phyloP scores from a whole-genome alignment of 2,113 vertebrate species.

The Oostethus manadensis region DNA sequence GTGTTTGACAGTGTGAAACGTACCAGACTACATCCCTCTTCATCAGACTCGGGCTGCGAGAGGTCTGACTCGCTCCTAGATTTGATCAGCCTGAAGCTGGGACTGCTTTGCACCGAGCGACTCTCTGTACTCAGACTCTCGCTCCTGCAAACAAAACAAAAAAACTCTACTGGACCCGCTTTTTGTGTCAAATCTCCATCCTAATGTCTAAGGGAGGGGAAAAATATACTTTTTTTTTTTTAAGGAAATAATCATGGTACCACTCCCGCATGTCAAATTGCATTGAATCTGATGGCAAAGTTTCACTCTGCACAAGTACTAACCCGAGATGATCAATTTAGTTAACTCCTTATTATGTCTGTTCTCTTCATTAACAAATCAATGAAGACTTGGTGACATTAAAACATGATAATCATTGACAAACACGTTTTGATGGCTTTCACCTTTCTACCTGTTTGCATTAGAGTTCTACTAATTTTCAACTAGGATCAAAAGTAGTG shows the following conservation, averaged over 20 bases:
- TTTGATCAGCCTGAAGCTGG: constrained; percentile 87
- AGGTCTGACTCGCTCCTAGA: constrained; percentile 96
- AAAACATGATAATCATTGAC: not conserved
- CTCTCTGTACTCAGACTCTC: constrained; percentile 94
- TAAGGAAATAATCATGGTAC: too few species aligned
- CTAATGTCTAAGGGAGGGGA: too few species aligned
- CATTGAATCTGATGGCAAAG: too few species aligned
- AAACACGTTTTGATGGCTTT: not conserved
- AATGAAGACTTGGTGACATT: not conserved
- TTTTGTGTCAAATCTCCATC: too few species aligned
- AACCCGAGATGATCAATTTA: not conserved
- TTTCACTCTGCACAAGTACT: too few species aligned
- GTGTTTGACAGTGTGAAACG: constrained; percentile 14
- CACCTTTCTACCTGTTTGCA: too few species aligned
- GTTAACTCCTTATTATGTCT: not conserved
- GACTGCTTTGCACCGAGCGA: constrained; percentile 80
- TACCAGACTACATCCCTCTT: constrained; percentile 88
- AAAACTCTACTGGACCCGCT: not conserved
- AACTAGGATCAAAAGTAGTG: too few species aligned
- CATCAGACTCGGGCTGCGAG: constrained; percentile 95
- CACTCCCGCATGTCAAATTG: too few species aligned
- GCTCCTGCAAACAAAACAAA: constrained; percentile 75
- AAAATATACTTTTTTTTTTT: too few species aligned
- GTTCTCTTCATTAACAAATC: not conserved
- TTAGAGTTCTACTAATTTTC: too few species aligned